phyloP scores from a whole-genome alignment of 1,140 invertebrate genomes.

The Neodiprion lecontei region DNA sequence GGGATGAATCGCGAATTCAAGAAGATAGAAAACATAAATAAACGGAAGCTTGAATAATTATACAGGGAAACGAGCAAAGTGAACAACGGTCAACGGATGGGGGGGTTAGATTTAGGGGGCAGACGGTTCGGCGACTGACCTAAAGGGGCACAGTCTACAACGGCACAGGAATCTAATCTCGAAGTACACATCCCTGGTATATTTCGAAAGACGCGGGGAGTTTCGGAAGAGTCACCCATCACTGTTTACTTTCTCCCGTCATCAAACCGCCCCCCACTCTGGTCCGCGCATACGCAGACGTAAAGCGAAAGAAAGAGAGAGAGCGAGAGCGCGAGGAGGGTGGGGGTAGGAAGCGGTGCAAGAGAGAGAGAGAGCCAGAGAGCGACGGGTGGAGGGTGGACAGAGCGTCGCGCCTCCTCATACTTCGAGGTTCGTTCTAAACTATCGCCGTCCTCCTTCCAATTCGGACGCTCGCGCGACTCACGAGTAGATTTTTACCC shows the following conservation, averaged over 20 bases:
- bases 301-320: not conserved
- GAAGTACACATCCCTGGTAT: not conserved
- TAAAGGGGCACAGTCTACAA: too few species aligned
- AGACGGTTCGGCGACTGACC: too few species aligned
- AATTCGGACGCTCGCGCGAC: not conserved
- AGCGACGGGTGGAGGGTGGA: not conserved
- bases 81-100: too few species aligned
- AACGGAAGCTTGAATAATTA: too few species aligned
- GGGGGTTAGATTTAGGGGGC: too few species aligned
- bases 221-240: conserved; percentile 10
- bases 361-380: not conserved
- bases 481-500: conserved; percentile 48
- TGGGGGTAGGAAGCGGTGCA: not conserved
- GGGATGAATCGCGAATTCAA: too few species aligned
- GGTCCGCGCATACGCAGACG: conserved; percentile 5
- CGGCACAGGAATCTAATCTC: too few species aligned
- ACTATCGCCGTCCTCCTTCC: conserved; percentile 2
- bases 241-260: conserved; percentile 13
- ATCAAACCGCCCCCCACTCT: conserved; percentile 20
- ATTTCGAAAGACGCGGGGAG: not conserved
- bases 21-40: too few species aligned
- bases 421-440: conserved; percentile 3
- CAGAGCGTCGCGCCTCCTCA: not conserved
- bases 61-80: too few species aligned
- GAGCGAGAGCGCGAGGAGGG: not conserved